Base-by-base conservation (phyloP, 2,113 vertebrate genomes). In the Choloepus hoffmanni region DNA sequence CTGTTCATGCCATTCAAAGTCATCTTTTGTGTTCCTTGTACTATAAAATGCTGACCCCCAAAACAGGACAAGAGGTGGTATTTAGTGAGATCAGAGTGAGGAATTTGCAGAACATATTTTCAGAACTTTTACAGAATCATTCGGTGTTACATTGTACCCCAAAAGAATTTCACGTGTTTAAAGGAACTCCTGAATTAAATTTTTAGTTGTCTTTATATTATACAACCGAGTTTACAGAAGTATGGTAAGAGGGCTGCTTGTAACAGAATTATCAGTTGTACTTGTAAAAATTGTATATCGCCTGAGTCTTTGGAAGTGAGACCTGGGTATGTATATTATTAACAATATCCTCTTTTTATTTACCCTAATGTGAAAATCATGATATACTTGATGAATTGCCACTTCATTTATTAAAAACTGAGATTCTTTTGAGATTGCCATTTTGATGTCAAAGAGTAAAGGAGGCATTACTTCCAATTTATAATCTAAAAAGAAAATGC, bases 401-500 rank as follows among this genome's bases (percentile, higher is more conserved):
- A 60, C 23, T 74, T 92, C 8, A 63, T 81, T 82, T 63, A 79
- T 93, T 76, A 76, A 89, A 76, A 95, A 82, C 84, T 70, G 28
- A 8, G 23, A 43, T 95, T 40, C 28, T 94, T 79, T 93, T 78
- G 43, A 76, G 13, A 36, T 85, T 93, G 23, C 58, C 13, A 40
- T 93, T 93, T 94, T 88, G 45, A 63, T 67, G 43, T 82, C 76
- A 85, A 67, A 95, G 43, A 93, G n/a, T 93, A 84, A 85, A 88
- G 28, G 58, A 76, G 21, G 2, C 7, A 50, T 28, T 94, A 14
- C 62, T 92, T 93, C 40, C 2, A 50, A 90, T 96, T 77, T 97
- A 6, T 97, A 96, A 24, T 48, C 58, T 96, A 5, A 81, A 87
- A 94, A 93, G 65, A 43, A 96, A 95, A 68, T 90, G 13, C 76